A percentile compares a stretch with the other conserved stretches of the same genome.
Conservation (phyloP, 1,140 invertebrate genomes). For the Bombus vancouverensis region DNA sequence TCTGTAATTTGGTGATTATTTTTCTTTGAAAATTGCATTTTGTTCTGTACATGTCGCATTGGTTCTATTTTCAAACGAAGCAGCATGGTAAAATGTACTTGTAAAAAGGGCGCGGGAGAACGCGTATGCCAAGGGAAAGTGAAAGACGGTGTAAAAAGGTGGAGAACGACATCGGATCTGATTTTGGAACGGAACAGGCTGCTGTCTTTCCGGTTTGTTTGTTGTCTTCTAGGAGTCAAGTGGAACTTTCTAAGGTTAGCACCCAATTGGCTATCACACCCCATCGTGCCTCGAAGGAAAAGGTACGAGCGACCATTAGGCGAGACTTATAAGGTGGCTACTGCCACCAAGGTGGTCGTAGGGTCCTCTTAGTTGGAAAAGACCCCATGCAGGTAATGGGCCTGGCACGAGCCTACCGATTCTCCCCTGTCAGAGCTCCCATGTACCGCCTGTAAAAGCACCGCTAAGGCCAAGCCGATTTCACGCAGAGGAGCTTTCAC, state of each 20-base stretch:
- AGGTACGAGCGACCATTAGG: conserved; percentile 65
- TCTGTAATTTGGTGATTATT: neutral
- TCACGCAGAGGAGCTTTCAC: conserved; percentile 53
- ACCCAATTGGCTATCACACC: conserved; percentile 70
- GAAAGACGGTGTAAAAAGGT: neutral
- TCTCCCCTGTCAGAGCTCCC: neutral
- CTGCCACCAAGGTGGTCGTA: conserved; percentile 60
- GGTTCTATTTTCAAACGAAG: neutral
- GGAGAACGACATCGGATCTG: neutral
- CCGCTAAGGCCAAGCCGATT: conserved; percentile 56
- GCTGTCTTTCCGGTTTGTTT: conserved; percentile 41
- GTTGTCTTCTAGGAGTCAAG: conserved; percentile 66
- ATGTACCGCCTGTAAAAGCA: neutral
- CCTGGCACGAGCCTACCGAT: conserved; percentile 61
- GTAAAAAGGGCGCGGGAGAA: neutral
- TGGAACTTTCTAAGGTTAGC: conserved; percentile 69
- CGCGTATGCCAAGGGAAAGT: neutral
- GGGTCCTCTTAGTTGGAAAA: conserved; percentile 55
- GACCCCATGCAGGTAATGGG: conserved; percentile 63
- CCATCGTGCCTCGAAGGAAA: conserved; percentile 49
- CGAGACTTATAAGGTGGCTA: conserved; percentile 63
- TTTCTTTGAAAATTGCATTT: neutral
- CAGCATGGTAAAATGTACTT: too few species aligned
- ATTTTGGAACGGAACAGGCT: neutral
- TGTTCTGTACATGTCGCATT: neutral